Base-by-base conservation (phyloP, 2,797 vertebrate species). In the Muscicapa comitata region DNA sequence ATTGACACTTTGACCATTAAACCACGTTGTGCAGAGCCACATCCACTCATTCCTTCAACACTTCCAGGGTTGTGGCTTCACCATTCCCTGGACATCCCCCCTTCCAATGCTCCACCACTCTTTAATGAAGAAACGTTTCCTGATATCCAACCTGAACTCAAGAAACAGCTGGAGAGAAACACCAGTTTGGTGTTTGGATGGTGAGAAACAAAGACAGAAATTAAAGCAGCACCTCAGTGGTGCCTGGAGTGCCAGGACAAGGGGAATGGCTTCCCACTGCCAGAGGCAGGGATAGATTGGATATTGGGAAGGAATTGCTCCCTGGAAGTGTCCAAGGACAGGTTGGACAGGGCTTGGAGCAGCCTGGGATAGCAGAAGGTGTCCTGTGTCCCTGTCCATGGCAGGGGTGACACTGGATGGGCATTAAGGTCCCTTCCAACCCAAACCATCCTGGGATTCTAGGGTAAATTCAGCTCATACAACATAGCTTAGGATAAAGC, bases 391-490 rank as follows among this genome's bases (percentile, higher is more conserved):
- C 65, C 48, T 70, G 57, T 3, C 37, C 40, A 17, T 54, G 55
- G 55, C 20, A 70, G 11, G 13, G 2, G 24, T 8, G 9, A 3
- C 0, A 21, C 0, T 11, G 21, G 18, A 1, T 23, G 33, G 5
- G 28, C 0, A 48, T 42, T 35, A 0, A 31, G 4, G 10, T 31
- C 13, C 7, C 35, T 78, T 37, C 15, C 18, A 3, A 2, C 10
- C 7, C 42, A 78, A 57, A 28, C 10, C 37, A n/a, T 6, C 1
- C n/a, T 28, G n/a, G 23, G 12, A 40, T 20, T 78, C 43, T 45
- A 37, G 26, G 51, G 16, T 14, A 29, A 33, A 10, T 16, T 20
- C 17, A 53, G 31, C 8, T 47, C 45, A 24, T 21, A 29, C 35
- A 31, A 9, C 42, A 40, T 1, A 29, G 21, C 35, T 47, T 42